Base-by-base conservation (phyloP, 1,140 invertebrate genomes). In the Cotesia glomerata region DNA sequence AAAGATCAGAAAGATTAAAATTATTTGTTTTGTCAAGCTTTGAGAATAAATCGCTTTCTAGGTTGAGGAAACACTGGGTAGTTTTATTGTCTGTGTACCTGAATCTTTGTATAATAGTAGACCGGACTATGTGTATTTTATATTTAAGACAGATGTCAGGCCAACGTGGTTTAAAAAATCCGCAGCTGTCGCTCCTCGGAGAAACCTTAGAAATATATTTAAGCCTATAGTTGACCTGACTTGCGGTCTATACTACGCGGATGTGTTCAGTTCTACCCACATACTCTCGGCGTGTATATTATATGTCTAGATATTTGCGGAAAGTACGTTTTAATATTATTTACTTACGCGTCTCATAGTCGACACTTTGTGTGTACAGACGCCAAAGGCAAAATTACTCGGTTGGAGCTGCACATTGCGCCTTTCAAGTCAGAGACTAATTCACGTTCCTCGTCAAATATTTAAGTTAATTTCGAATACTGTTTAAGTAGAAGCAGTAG, bases 151-250 rank as follows among this genome's bases (percentile, higher is more conserved):
- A 72, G 70, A 66, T 72, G 70, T 56, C 63, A 66, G 49, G 8
- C 49, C 45, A 34, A 35, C 51, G 76, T 72, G 77, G 77, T 78
- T 78, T 78, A 72, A 39, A 73, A 77, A 78, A 77, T 75, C 72
- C 69, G 74, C 79, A 80, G 79, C 79, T 78, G 77, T 75, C 76
- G 75, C 70, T 73, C 67, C 72, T 75, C 69, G 56, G 64, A 45
- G 70, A 72, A 72, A 72, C 70, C 70, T 58, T 58, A 58, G 32
- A 54, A 59, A 18, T 18, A 26, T 18, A 58, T 9, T 16, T 58
- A 58, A 18, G 18, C 18, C 56, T 58, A 58, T 11, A 11, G 16
- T 54, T 54, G n/a, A 56, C 26, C 11, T 32, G 34, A 62, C 32
- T 58, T 58, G 56, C 18, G 56, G 56, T 58, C 16, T 58, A 16